Evolutionary conservation across 2,113 vertebrate genomes (phyloP).

Genomic region (Mastomys natalensis): DNA sequence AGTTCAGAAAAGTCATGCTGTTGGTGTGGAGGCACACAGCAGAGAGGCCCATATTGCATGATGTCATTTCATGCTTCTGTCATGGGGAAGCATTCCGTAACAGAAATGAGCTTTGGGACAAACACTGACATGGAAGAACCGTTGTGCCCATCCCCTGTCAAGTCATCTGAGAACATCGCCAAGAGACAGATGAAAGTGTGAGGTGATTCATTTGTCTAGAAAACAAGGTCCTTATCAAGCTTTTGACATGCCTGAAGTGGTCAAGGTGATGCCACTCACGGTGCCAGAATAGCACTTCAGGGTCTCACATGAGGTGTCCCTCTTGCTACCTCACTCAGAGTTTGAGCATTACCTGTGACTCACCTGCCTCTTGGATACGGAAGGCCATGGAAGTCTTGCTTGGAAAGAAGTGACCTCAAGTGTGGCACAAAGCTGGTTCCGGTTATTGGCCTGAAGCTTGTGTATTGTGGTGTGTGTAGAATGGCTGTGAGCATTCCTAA

Average conservation of each 20-base stretch:
- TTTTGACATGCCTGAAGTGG: background rate
- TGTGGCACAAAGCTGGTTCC: fast-evolving
- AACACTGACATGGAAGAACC: background rate
- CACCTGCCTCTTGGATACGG: background rate
- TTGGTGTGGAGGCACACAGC: background rate
- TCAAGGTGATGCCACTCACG: fast-evolving
- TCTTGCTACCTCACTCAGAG: background rate
- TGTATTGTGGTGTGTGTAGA: background rate
- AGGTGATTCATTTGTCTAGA: constrained; percentile 6
- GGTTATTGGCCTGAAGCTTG: background rate
- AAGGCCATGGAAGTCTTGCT: fast-evolving
- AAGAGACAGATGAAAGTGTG: background rate
- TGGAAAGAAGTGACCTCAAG: background rate
- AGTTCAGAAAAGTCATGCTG: background rate
- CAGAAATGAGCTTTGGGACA: background rate
- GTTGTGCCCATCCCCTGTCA: background rate
- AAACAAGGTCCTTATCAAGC: background rate
- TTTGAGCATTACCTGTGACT: background rate
- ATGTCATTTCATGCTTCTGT: background rate
- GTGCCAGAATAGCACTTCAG: background rate
- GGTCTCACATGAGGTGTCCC: background rate
- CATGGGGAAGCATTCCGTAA: background rate
- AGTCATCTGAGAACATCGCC: background rate
- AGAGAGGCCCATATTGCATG: background rate
- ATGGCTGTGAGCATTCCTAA: background rate